Evolutionary conservation across 1,140 invertebrate species (phyloP).

Genomic region (Rhagoletis zephyria): DNA sequence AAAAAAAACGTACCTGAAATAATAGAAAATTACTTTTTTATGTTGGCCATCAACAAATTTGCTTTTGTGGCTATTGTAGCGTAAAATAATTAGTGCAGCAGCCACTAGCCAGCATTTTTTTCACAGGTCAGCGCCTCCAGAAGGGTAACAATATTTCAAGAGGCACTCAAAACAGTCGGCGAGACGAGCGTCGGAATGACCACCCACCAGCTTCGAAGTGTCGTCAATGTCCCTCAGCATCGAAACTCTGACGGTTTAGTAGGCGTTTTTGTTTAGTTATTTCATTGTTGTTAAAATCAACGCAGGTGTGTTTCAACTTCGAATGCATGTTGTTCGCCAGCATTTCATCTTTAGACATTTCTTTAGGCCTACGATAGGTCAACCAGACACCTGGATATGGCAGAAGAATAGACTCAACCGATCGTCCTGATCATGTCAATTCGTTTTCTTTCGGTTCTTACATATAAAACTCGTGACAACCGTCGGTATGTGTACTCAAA

Average conservation of each 20-base stretch:
- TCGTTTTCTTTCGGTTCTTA: no score
- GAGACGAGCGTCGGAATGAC: background rate
- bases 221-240: background rate
- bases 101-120: background rate
- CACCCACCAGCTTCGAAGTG: conserved; percentile 6
- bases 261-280: background rate
- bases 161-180: background rate
- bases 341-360: no score
- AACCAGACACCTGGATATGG: no score
- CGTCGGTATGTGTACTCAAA: background rate
- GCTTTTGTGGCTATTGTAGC: conserved; percentile 8
- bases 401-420: no score
- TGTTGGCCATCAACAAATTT: conserved; percentile 20
- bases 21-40: background rate
- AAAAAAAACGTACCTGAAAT: background rate
- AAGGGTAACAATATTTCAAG: background rate
- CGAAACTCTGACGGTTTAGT: conserved; percentile 24
- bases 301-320: background rate
- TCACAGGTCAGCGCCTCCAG: background rate
- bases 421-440: no score
- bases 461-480: background rate
- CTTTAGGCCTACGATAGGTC: no score
- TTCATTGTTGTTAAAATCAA: background rate
- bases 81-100: conserved; percentile 39
- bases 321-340: no score